phyloP scores from a whole-genome alignment of 2,113 vertebrate genomes.

The Rhinopomastus cyanomelas region DNA sequence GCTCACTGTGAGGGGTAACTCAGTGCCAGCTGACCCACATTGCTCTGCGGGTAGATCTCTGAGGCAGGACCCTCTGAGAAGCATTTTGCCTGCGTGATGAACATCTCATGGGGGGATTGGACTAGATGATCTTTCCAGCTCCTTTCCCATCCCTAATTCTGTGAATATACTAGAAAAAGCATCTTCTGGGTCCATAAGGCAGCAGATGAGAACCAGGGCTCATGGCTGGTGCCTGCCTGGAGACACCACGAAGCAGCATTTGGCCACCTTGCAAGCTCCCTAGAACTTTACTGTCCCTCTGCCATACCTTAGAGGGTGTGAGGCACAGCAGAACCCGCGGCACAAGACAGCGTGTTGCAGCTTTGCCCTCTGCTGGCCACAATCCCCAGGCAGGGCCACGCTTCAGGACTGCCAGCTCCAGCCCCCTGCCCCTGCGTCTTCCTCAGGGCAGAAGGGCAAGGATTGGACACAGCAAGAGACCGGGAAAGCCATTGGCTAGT shows the following conservation, averaged over 20 bases:
- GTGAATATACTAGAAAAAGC: background rate
- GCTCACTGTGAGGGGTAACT: background rate
- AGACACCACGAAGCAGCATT: background rate
- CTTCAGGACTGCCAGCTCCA: background rate
- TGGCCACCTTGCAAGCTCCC: background rate
- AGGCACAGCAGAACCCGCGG: background rate
- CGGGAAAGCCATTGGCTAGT: accelerated
- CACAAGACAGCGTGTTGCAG: background rate
- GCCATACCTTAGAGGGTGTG: accelerated
- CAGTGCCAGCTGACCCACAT: background rate
- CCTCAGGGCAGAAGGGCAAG: background rate
- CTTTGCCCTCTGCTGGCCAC: constrained; percentile 49
- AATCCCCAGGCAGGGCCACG: background rate
- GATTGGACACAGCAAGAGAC: too few relatives aligned
- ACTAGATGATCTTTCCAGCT: too few relatives aligned
- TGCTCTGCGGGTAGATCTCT: background rate
- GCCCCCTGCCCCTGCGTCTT: accelerated
- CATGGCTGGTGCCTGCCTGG: too few relatives aligned
- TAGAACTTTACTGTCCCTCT: background rate
- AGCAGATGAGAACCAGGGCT: background rate
- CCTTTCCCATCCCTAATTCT: too few relatives aligned
- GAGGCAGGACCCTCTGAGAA: background rate
- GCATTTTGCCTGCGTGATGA: background rate
- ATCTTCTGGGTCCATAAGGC: background rate
- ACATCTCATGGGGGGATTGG: too few relatives aligned